Evolutionary conservation across 2,113 vertebrate species (phyloP).

Genomic region (Nibea coibor): DNA sequence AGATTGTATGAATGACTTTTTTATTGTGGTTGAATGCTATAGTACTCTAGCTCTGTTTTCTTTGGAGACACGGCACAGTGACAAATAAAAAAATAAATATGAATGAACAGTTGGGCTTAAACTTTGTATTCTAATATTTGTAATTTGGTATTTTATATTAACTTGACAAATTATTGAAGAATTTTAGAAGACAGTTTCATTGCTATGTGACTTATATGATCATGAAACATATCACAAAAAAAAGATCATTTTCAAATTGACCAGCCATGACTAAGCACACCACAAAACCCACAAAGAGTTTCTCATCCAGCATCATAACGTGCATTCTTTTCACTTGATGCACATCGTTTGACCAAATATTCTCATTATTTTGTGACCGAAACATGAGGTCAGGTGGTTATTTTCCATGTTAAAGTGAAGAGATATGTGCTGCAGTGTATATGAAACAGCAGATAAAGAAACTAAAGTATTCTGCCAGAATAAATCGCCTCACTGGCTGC

Average conservation of each 20-base stretch:
- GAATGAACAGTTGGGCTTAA: slow-evolving; percentile 7
- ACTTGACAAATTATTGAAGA: slow-evolving; percentile 4
- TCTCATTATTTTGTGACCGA: neutral
- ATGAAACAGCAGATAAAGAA: neutral
- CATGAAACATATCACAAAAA: slow-evolving; percentile 4
- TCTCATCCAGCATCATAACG: neutral
- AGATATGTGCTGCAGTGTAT: neutral
- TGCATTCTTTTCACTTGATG: neutral
- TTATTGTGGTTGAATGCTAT: neutral
- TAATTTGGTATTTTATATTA: slow-evolving; percentile 2
- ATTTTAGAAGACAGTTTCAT: neutral
- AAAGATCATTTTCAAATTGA: neutral
- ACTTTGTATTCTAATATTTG: slow-evolving; percentile 1
- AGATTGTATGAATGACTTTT: neutral
- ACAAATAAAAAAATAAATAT: neutral
- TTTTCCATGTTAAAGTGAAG: neutral
- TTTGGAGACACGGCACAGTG: neutral
- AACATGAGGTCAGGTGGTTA: neutral
- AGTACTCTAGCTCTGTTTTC: neutral
- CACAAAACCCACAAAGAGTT: neutral
- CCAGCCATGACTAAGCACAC: neutral
- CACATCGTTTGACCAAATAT: neutral
- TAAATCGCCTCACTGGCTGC: neutral
- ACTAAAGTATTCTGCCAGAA: neutral
- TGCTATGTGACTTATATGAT: slow-evolving; percentile 10